These are phyloP conservation scores for Ypsolopha sequella DNA, from an alignment of 2,888 invertebrate genomes.

Conservation along the genomic window DNA sequence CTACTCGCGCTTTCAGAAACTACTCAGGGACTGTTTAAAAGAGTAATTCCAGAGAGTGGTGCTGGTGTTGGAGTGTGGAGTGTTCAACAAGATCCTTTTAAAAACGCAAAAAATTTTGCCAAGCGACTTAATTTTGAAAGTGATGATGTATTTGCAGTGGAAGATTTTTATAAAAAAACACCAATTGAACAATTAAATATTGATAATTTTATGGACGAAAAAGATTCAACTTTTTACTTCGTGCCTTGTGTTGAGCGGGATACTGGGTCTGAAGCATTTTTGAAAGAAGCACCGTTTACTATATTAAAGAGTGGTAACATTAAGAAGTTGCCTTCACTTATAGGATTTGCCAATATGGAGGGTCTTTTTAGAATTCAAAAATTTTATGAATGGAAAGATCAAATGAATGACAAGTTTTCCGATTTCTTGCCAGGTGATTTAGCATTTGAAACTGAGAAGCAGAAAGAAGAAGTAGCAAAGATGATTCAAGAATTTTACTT, in stretches of 20 bases:
- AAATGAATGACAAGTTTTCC: constrained; percentile 9
- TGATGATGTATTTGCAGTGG: constrained; percentile 25
- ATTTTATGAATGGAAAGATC: constrained; percentile 7
- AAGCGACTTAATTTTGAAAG: constrained; percentile 18
- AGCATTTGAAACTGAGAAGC: background rate
- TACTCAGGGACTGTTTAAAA: constrained; percentile 32
- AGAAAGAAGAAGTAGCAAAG: constrained; percentile 3
- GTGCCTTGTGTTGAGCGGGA: constrained; percentile 5
- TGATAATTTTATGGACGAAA: constrained; percentile 5
- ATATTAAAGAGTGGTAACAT: constrained; percentile 6
- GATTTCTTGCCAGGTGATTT: constrained; percentile 9
- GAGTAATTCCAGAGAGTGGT: constrained; percentile 36
- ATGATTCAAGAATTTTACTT: constrained; percentile 3
- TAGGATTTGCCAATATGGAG: constrained; percentile 8
- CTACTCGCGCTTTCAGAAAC: constrained; percentile 31
- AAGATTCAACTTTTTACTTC: constrained; percentile 7
- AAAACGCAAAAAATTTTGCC: constrained; percentile 31
- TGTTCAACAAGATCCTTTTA: constrained; percentile 30
- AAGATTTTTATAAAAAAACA: constrained; percentile 28
- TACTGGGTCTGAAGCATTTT: background rate
- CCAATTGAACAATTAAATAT: constrained; percentile 19
- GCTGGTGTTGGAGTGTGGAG: constrained; percentile 20
- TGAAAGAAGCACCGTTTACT: constrained; percentile 3
- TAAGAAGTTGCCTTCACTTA: constrained; percentile 7
- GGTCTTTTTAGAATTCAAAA: constrained; percentile 4